Evolutionary conservation across 2,797 vertebrate species (phyloP).

Genomic region (Xiphophorus birchmanni): DNA sequence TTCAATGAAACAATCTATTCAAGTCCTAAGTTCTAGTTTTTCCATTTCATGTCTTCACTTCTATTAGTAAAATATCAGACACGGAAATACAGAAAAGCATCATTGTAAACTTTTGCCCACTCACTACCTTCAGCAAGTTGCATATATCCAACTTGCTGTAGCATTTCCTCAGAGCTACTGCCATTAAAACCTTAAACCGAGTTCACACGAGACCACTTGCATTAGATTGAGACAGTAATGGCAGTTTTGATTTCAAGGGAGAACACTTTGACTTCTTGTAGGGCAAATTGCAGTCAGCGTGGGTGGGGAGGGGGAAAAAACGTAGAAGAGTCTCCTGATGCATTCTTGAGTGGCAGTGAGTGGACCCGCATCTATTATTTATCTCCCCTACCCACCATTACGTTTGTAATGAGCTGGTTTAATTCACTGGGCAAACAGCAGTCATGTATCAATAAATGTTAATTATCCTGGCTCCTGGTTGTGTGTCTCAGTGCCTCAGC

Average conservation of each 20-base stretch:
- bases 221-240: constrained; percentile 59
- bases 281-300: constrained; percentile 65
- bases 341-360: constrained; percentile 77
- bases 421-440: constrained; percentile 81
- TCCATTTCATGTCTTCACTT: constrained; percentile 22
- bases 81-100: not conserved
- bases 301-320: not conserved
- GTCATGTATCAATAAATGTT: constrained; percentile 84
- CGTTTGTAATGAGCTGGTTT: constrained; percentile 82
- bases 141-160: constrained; percentile 9
- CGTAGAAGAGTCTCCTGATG: constrained; percentile 54
- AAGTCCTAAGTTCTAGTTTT: not conserved
- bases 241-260: constrained; percentile 66
- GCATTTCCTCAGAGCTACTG: constrained; percentile 20
- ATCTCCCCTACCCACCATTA: constrained; percentile 78
- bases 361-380: constrained; percentile 82
- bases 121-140: constrained; percentile 19
- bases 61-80: constrained; percentile 15
- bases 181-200: constrained; percentile 45
- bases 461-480: constrained; percentile 77
- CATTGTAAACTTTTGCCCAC: constrained; percentile 12
- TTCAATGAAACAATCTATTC: not conserved
- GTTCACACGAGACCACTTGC: constrained; percentile 60
- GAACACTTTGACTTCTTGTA: constrained; percentile 67
- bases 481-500: constrained; percentile 52